Evolutionary conservation across 2,888 invertebrate species (phyloP).

Genomic region (Chloroclysta siterata): DNA sequence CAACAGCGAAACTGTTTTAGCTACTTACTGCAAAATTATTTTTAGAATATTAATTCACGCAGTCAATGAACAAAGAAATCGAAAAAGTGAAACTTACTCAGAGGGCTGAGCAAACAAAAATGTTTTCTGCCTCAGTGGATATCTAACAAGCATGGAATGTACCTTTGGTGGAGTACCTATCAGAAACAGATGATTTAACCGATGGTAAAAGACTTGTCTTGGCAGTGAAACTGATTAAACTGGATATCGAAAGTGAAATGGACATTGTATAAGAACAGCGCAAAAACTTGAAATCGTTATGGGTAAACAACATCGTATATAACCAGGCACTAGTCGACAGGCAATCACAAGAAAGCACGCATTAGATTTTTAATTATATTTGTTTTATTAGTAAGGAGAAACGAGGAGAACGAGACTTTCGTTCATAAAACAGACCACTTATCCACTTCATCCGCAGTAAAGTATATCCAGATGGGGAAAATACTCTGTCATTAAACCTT

Average conservation of each 20-base stretch:
- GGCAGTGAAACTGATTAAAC: conserved; percentile 50
- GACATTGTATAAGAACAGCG: conserved; percentile 41
- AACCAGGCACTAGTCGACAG: conserved; percentile 36
- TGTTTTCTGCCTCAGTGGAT: conserved; percentile 35
- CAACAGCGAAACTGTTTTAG: conserved; percentile 36
- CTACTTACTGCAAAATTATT: conserved; percentile 42
- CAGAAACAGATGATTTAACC: background rate
- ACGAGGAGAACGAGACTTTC: conserved; percentile 25
- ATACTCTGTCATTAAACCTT: conserved; percentile 1
- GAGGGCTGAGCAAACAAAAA: conserved; percentile 30
- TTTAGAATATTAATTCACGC: conserved; percentile 37
- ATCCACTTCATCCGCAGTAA: conserved; percentile 39
- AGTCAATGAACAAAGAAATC: conserved; percentile 39
- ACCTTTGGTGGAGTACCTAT: background rate
- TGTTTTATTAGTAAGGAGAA: conserved; percentile 47
- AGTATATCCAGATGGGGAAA: conserved; percentile 4
- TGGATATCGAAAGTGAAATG: conserved; percentile 54
- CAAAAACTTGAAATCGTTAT: conserved; percentile 51
- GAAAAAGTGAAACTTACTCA: conserved; percentile 42
- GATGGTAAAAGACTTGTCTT: conserved; percentile 25
- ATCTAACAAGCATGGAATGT: conserved; percentile 12
- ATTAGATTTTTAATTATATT: conserved; percentile 48
- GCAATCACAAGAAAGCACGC: conserved; percentile 38
- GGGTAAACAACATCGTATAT: conserved; percentile 43
- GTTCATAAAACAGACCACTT: conserved; percentile 37